Evolutionary conservation across 2,113 vertebrate species (phyloP), one percentile per base, ranked within the genome.

Genomic region (Epinephelus moara): DNA sequence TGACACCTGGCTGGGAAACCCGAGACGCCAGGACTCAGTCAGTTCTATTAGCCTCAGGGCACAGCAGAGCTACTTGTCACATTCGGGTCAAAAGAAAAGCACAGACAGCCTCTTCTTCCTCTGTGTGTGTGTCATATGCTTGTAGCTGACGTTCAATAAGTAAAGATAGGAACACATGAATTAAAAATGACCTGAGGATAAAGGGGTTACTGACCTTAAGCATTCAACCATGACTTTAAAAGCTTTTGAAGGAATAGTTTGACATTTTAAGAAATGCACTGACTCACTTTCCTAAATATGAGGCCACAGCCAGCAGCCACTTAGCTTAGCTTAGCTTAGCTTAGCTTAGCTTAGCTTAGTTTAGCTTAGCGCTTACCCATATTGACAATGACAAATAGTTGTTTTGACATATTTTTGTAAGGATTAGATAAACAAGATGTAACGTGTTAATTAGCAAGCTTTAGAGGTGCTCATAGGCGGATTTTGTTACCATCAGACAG

Each of bases 1-100:
- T 77, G 88, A 93, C 93, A 92, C 94, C 93, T 88, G 57, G 23
- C 78, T 40, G 69, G 7, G 94, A 92, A 94, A 95, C 83, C 62
- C 4, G 84, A 95, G 83, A 86, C 73, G 33, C 47, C 73, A 9
- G 66, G 80, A 83, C 64, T 68, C 57, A n/a, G 57, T 74, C 68
- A 60, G 69, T 84, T 56, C 33, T 50, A 80, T 87, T 75, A 67
- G 83, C 75, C 66, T 13, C 78, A 2, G 75, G 60, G 21, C 75
- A 25, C 49, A 73, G 70, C 23, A 50, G 59, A 63, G 68, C 59
- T 27, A 21, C 80, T 82, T 69, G 75, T 89, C 87, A 70, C 80
- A 69, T 12, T 59, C 25, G 49, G 81, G 78, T 81, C 75, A 87
- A 45, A 74, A 71, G 79, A 62, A 83, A 85, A 82, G 66, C 61